Conservation (phyloP, 2,888 invertebrate genomes). For the Drosophila yooni region DNA sequence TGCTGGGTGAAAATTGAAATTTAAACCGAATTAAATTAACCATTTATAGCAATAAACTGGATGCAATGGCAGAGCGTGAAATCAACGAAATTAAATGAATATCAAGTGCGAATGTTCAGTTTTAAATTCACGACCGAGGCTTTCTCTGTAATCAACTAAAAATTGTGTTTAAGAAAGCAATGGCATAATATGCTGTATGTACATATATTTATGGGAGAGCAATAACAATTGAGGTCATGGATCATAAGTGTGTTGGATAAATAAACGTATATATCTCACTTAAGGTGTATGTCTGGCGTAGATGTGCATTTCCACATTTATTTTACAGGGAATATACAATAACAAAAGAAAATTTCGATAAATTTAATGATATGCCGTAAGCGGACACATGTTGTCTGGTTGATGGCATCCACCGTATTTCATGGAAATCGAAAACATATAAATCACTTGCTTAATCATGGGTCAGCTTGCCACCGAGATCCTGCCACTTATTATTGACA, state of each 20-base stretch:
- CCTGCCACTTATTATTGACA: slow-evolving; percentile 31
- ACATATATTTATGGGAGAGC: background rate
- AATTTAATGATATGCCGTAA: background rate
- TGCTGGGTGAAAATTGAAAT: slow-evolving; percentile 40
- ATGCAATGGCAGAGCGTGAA: slow-evolving; percentile 36
- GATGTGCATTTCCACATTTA: background rate
- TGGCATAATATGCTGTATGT: background rate
- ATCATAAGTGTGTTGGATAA: background rate
- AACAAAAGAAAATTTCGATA: background rate
- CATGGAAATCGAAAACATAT: slow-evolving; percentile 31
- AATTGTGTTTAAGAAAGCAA: background rate
- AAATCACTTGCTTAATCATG: slow-evolving; percentile 41
- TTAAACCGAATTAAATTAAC: slow-evolving; percentile 53
- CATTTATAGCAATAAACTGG: slow-evolving; percentile 54
- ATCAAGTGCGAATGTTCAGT: background rate
- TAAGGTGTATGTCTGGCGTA: background rate
- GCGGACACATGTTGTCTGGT: background rate
- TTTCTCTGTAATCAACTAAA: background rate
- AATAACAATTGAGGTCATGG: background rate
- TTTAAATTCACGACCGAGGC: background rate
- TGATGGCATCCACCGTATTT: background rate
- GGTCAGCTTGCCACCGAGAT: slow-evolving; percentile 3
- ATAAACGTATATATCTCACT: background rate
- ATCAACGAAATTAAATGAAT: slow-evolving; percentile 39
- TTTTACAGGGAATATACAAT: background rate